Evolutionary conservation across 2,888 invertebrate species (phyloP).

Genomic region (Macrophya annulata): DNA sequence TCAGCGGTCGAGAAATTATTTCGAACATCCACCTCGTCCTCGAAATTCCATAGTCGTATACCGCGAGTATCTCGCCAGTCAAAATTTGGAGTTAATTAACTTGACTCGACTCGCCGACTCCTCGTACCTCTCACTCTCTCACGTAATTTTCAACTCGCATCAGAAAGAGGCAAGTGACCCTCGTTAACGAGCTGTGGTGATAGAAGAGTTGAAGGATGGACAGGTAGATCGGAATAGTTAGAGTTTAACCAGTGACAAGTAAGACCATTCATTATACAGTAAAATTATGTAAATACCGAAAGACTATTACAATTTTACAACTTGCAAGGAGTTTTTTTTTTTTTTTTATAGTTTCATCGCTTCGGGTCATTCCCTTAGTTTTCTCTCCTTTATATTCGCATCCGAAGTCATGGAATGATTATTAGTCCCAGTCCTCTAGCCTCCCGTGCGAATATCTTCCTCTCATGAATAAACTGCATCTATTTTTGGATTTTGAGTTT

Average conservation of each 20-base stretch:
- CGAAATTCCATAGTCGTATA: not conserved
- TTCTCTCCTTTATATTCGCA: constrained; percentile 58
- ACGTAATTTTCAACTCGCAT: not conserved
- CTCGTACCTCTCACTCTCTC: not conserved
- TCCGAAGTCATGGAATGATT: constrained; percentile 56
- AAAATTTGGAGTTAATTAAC: constrained; percentile 19
- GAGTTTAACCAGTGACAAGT: constrained; percentile 59
- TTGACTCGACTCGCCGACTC: not conserved
- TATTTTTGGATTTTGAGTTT: not conserved
- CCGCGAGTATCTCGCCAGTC: not conserved
- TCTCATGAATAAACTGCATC: not conserved
- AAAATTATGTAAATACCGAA: constrained; percentile 77
- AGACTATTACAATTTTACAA: constrained; percentile 78
- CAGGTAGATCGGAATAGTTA: not conserved
- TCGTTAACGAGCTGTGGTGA: constrained; percentile 21
- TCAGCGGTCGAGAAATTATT: not conserved
- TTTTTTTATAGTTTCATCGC: constrained; percentile 76
- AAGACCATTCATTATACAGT: constrained; percentile 76
- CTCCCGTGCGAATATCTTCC: not conserved
- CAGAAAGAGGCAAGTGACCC: constrained; percentile 20
- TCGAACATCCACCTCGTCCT: not conserved
- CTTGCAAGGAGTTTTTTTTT: constrained; percentile 75
- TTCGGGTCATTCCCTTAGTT: constrained; percentile 60
- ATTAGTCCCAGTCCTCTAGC: not conserved
- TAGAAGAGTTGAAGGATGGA: constrained; percentile 9